Base-by-base conservation (phyloP, 2,797 vertebrate species). In the Gadopsis marmoratus region DNA sequence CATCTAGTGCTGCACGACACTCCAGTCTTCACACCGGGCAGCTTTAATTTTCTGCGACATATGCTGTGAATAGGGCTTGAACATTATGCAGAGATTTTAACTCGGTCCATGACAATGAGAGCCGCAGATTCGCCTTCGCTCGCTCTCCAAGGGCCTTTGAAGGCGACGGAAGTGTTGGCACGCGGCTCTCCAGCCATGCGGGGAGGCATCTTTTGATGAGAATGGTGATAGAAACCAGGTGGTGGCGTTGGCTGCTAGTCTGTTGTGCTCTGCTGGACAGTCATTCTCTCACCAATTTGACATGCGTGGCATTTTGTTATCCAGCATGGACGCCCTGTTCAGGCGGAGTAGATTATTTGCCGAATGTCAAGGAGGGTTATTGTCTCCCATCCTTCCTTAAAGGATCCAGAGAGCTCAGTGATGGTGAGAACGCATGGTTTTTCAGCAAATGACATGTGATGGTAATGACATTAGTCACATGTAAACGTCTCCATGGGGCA, bases 291-390 rank as follows among this genome's bases (percentile, higher is more conserved):
- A 87, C 89, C 89, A 82, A 92, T 95, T 95, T 91, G 88, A 93
- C 86, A 93, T 77, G 86, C 86, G 51, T 92, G 92, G 77, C 91
- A 94, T 95, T 96, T 95, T 88, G 84, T 93, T 93, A 94, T 94
- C 90, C 54, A 76, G 84, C 74, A 59, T 88, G 88, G 82, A 87
- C 70, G 76, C 59, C 79, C 77, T 74, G 83, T 82, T 88, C 79
- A 60, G 68, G 66, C 45, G 83, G 86, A 81, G 68, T 37, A 88
- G 91, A 93, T 94, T 94, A 93, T 89, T 83, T 90, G 69, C 51
- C 41, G 82, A 94, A 95, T 92, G 91, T 92, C 91, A 94, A 94
- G 88, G 79, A 87, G 88, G 85, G 81, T 86, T 89, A 81, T 74
- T 80, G 69, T 79, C 43, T 78, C 65, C 69, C 4, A 47, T 75